A percentile compares a stretch with the other conserved stretches of the same genome.
Evolutionary conservation across 2,797 vertebrate genomes (phyloP).

Genomic region (Alectoris magna): DNA sequence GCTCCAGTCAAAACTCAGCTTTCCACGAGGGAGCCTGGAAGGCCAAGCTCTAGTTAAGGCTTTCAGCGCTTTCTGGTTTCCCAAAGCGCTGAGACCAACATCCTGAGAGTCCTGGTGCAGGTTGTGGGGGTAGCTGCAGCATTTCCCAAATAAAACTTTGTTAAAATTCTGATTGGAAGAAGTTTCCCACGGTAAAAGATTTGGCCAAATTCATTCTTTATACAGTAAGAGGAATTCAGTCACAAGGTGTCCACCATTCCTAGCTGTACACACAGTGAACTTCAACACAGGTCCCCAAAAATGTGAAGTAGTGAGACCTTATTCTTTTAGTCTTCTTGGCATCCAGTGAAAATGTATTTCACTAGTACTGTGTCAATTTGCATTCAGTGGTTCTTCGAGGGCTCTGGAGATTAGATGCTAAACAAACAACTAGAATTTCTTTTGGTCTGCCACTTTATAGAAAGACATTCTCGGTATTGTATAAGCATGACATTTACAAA

Average conservation of each 20-base stretch:
- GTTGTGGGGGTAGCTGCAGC: not conserved
- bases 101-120: not conserved
- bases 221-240: not conserved
- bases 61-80: not conserved
- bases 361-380: constrained; percentile 10
- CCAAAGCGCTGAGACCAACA: not conserved
- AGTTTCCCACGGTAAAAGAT: not conserved
- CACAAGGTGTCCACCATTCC: not conserved
- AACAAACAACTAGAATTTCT: not conserved
- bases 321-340: not conserved
- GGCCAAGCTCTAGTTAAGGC: not conserved
- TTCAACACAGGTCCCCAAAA: not conserved
- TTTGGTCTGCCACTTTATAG: constrained; percentile 9
- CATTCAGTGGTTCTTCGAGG: not conserved
- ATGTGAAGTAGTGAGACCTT: not conserved
- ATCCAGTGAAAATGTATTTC: constrained; percentile 54
- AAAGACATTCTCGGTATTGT: constrained; percentile 45
- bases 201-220: not conserved
- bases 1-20: not conserved
- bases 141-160: not conserved
- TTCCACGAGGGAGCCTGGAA: not conserved
- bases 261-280: not conserved
- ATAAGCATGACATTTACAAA: constrained; percentile 72
- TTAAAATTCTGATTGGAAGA: not conserved
- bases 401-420: not conserved